Base-by-base conservation (phyloP, 2,888 invertebrate genomes). In the Sphaerophoria rueppellii region DNA sequence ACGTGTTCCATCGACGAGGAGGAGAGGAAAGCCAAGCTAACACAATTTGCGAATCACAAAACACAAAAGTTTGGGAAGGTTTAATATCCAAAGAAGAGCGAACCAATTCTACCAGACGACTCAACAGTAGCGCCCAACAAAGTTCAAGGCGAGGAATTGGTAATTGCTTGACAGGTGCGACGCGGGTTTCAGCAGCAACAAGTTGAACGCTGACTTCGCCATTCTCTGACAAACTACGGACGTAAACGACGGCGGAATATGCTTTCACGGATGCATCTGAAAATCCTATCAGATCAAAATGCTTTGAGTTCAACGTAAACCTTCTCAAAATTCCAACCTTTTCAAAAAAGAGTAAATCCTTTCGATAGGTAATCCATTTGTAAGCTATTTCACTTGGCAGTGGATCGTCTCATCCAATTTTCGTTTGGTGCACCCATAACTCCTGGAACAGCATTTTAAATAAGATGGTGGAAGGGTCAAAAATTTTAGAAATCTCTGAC, bases 11-110 rank as follows among this genome's bases (percentile, higher is more conserved):
- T 14, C 48, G 14, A 48, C 14, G 86, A 86, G 87, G 75, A 5
- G 71, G 74, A 24, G 86, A 83, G n/a, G 82, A 73, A 4, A 88
- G 50, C 88, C 88, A 88, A 6, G 83, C 55, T 7, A 88, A 52
- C 0, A 87, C 87, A 6, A 88, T 71, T 24, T 55, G 63, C 0
- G 86, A 86, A 54, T 82, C 81, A 14, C 63, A 76, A 82, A 86
- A 76, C 40, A 87, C 24, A 43, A 43, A 43, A 12, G 70, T 78
- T 14, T 61, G 70, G 0, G 34, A 6, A 7, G 50, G 61, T 40
- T 14, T n/a, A 1, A 43, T 43, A 43, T 43, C 43, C 12, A 43
- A 43, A 12, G 57, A 65, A 0, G 57, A 35, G 7, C n/a, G 35
- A 14, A 76, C 34, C 14, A 61, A n/a, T 9, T 60, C 32, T 9